Conservation (phyloP, 2,797 vertebrate species). For the Parotocinclus haroldoi region DNA sequence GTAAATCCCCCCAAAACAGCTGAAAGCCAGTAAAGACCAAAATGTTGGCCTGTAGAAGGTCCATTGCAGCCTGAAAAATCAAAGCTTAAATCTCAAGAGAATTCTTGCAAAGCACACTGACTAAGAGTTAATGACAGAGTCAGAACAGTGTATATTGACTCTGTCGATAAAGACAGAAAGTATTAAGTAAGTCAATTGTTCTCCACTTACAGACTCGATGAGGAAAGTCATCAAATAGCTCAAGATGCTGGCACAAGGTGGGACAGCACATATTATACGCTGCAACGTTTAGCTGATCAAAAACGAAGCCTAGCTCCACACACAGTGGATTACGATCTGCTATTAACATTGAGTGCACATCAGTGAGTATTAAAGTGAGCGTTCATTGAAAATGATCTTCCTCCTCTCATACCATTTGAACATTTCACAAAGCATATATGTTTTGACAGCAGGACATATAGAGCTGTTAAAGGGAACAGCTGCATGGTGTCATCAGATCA, state of each 20-base stretch:
- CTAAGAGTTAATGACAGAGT: not conserved
- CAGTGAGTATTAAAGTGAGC: conserved; percentile 4
- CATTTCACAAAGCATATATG: conserved; percentile 1
- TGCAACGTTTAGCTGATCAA: not conserved
- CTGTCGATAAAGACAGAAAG: not conserved
- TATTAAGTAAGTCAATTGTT: not conserved
- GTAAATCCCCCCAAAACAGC: no score
- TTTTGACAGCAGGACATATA: not conserved
- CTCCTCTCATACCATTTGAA: not conserved
- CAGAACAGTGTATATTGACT: not conserved
- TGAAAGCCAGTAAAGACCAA: no score
- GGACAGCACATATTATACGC: not conserved
- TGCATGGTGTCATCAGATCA: not conserved
- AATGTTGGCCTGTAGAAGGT: no score
- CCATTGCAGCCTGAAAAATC: not conserved
- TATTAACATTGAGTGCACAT: not conserved
- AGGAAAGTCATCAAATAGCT: not conserved
- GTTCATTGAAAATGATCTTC: conserved; percentile 11
- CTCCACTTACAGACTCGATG: not conserved
- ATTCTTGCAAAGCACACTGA: not conserved
- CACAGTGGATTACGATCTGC: conserved; percentile 1
- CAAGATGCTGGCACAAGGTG: not conserved
- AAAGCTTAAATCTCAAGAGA: not conserved
- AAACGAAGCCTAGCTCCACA: not conserved
- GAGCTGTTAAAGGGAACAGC: not conserved